Conservation (phyloP, 2,113 vertebrate species). For the Aegotheles bennettii region DNA sequence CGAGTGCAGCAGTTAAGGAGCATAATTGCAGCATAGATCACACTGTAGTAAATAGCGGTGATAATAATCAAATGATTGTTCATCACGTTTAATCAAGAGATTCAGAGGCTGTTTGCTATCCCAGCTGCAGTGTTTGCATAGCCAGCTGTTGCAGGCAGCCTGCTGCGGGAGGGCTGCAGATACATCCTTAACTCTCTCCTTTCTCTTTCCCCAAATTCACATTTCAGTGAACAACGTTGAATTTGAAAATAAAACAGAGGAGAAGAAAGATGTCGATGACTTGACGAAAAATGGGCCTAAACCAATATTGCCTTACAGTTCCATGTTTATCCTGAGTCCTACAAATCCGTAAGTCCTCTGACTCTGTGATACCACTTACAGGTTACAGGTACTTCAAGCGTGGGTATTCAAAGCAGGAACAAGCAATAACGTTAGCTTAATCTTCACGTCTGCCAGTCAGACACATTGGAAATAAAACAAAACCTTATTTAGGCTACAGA, state of each 20-base stretch:
- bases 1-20: neutral
- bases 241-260: slow-evolving; percentile 84
- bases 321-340: slow-evolving; percentile 92
- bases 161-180: neutral
- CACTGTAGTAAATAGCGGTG: neutral
- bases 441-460: neutral
- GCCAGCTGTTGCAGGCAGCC: slow-evolving; percentile 23
- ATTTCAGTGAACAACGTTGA: slow-evolving; percentile 85
- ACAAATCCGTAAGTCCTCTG: slow-evolving; percentile 86
- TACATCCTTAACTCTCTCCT: neutral
- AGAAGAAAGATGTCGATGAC: slow-evolving; percentile 86
- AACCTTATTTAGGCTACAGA: neutral
- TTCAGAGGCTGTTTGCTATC: neutral
- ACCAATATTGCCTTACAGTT: slow-evolving; percentile 92
- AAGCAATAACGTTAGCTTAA: neutral
- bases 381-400: neutral
- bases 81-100: neutral
- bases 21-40: neutral
- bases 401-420: neutral
- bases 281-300: slow-evolving; percentile 74
- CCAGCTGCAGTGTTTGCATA: slow-evolving; percentile 20
- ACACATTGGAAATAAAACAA: neutral
- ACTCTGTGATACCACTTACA: fast-evolving
- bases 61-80: neutral
- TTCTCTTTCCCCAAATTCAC: neutral